phyloP scores from a whole-genome alignment of 2,888 invertebrate species.

The Rhagonycha lutea region DNA sequence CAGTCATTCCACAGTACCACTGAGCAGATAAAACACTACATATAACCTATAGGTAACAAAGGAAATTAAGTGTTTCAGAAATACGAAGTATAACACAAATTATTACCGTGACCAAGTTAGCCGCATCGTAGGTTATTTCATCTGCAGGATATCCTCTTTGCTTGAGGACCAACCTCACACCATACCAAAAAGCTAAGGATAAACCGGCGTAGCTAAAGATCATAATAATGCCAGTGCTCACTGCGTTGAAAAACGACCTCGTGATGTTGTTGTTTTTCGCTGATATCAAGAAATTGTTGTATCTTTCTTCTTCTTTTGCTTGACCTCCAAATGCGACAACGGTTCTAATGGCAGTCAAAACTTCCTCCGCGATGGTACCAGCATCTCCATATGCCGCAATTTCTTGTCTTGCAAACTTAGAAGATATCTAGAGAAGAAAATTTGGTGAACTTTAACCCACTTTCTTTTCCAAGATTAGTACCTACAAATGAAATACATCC shows the following conservation, averaged over 20 bases:
- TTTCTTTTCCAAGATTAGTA: neutral
- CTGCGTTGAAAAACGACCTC: constrained; percentile 69
- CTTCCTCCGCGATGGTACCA: constrained; percentile 78
- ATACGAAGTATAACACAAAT: neutral
- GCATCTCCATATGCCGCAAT: constrained; percentile 76
- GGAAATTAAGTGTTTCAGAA: neutral
- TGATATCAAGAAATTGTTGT: constrained; percentile 59
- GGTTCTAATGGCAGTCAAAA: constrained; percentile 72
- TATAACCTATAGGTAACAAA: constrained; percentile 85
- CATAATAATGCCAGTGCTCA: constrained; percentile 76
- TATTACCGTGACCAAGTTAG: constrained; percentile 71
- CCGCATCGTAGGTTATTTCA: constrained; percentile 64
- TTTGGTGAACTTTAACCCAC: neutral
- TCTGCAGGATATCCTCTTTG: constrained; percentile 55
- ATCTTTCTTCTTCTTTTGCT: constrained; percentile 70
- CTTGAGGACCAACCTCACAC: constrained; percentile 70
- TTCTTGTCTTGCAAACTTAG: constrained; percentile 68
- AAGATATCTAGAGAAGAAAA: constrained; percentile 61
- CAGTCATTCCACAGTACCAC: constrained; percentile 80
- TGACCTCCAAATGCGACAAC: constrained; percentile 82
- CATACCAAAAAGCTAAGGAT: constrained; percentile 80
- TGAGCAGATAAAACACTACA: constrained; percentile 77
- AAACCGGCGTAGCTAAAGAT: constrained; percentile 75
- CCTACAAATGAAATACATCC: constrained; percentile 61
- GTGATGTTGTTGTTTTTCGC: constrained; percentile 67